These are phyloP conservation scores for Agriopis marginaria DNA, from an alignment of 2,888 invertebrate genomes.

Conservation along the genomic window DNA sequence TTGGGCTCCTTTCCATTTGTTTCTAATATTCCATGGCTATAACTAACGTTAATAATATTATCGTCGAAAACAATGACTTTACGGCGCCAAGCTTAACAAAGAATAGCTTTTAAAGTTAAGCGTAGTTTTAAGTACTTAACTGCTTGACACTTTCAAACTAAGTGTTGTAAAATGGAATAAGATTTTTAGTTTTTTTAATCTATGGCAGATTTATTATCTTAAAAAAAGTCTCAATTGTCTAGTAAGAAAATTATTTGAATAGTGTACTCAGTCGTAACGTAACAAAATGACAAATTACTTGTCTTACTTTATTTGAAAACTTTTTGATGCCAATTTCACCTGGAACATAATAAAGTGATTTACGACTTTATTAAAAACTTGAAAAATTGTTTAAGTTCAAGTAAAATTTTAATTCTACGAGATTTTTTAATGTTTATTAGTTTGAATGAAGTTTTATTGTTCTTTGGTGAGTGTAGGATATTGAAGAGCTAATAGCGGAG, in stretches of 20 bases:
- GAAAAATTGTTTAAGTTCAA: too few relatives aligned
- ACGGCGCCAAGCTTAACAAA: slow-evolving; percentile 38
- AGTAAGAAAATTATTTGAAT: not conserved
- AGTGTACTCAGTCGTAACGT: too few relatives aligned
- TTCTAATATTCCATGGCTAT: not conserved
- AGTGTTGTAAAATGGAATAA: slow-evolving; percentile 18
- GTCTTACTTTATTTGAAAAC: too few relatives aligned
- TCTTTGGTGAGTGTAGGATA: too few relatives aligned
- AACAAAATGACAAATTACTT: not conserved
- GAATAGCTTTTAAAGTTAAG: slow-evolving; percentile 46
- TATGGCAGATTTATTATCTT: too few relatives aligned
- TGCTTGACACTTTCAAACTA: slow-evolving; percentile 23
- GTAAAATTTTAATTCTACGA: too few relatives aligned
- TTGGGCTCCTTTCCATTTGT: not conserved
- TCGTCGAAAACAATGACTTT: slow-evolving; percentile 49
- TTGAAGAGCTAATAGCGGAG: too few relatives aligned
- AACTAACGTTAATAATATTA: slow-evolving; percentile 46
- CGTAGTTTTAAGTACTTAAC: slow-evolving; percentile 12
- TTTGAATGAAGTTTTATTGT: too few relatives aligned
- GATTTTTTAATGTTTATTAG: too few relatives aligned
- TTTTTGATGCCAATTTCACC: too few relatives aligned
- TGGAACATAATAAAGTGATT: too few relatives aligned
- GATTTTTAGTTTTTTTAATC: not conserved
- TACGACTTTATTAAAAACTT: too few relatives aligned
- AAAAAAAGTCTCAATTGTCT: not conserved